Conservation (phyloP, 2,797 vertebrate species). For the Synanceia verrucosa region DNA sequence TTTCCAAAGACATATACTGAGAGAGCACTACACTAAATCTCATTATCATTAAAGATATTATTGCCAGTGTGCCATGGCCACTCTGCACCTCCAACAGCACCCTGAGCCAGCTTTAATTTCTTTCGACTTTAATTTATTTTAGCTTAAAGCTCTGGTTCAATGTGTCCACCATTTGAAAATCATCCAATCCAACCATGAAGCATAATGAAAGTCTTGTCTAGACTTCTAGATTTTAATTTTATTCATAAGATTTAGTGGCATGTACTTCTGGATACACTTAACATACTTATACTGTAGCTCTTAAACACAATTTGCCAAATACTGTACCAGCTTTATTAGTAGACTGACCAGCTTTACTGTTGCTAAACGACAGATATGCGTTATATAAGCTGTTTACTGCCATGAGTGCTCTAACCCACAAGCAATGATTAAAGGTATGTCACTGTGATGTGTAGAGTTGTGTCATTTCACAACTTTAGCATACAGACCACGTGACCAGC, state of each 20-base stretch:
- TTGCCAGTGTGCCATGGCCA: conserved; percentile 10
- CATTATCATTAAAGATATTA: conserved; percentile 48
- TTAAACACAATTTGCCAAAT: too few species aligned
- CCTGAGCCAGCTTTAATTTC: conserved; percentile 1
- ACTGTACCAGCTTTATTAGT: too few species aligned
- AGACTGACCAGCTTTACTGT: too few species aligned
- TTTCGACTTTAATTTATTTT: conserved; percentile 7
- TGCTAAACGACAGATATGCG: too few species aligned
- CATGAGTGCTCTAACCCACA: too few species aligned
- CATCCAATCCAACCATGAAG: background rate
- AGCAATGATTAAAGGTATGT: too few species aligned
- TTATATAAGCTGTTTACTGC: too few species aligned
- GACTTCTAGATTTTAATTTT: background rate
- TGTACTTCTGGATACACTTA: background rate
- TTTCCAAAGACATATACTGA: conserved; percentile 47
- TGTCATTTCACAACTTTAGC: too few species aligned
- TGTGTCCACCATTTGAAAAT: background rate
- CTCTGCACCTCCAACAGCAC: background rate
- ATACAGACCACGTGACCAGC: too few species aligned
- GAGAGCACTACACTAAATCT: conserved; percentile 44
- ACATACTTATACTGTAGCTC: too few species aligned
- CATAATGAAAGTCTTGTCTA: too few species aligned
- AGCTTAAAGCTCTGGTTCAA: conserved; percentile 5
- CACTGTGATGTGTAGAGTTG: too few species aligned
- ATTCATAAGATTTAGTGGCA: background rate